Base-by-base conservation (phyloP, 2,113 vertebrate species). In the Aramus guarauna region DNA sequence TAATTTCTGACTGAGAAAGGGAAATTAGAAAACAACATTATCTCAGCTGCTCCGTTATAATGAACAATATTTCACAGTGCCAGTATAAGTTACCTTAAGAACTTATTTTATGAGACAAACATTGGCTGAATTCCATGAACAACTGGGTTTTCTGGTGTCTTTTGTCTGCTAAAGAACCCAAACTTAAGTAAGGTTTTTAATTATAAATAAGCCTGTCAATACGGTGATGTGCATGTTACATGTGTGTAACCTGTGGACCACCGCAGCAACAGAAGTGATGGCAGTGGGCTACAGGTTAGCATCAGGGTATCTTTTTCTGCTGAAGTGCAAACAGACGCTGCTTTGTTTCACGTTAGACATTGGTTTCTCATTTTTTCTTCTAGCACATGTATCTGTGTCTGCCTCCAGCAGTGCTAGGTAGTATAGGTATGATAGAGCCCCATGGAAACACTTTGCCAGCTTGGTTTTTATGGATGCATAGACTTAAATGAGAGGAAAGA, bases 1-100 rank as follows among this genome's bases (percentile, higher is more conserved):
- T 98, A 98, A 98, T 98, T 98, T 98, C 98, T 98, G 98, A 98
- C 98, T 98, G 98, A 98, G 98, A 98, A 98, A 98, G 98, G 98
- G 98, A 98, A 98, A 98, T 98, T 98, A 98, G 98, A 97, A 98
- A 98, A 97, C 98, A 97, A 97, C 98, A 98, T 98, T 98, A 98
- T 98, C 98, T 98, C 98, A 94, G 98, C 97, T 96, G 98, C 97
- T 98, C 96, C 11, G 95, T 98, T 98, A 98, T 98, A 98, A 98
- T 98, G 97, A 98, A 98, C 98, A 98, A 98, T 98, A 98, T 98
- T 98, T 98, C 98, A 98, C 95, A 97, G 97, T 80, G 95, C 97
- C 97, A 97, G 97, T 97, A 97, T 96, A 97, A 98, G 98, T 98
- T 98, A 98, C 98, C 98, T 98, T 98, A 96, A 94, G 96, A 98